Conservation (phyloP, 2,797 vertebrate species). For the Prunella strophiata region DNA sequence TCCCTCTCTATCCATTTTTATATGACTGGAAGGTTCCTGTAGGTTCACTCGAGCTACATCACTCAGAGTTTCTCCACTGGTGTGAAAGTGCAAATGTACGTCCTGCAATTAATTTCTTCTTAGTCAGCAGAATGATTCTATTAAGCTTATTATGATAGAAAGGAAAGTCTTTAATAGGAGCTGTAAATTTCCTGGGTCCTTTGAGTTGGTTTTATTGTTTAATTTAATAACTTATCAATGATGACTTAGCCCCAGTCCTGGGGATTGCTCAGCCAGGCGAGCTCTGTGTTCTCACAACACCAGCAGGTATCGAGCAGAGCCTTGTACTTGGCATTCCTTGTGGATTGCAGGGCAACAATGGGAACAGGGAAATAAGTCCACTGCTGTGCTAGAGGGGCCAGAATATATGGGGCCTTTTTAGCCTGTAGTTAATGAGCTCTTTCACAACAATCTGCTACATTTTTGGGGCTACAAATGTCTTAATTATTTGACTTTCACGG, state of each 20-base stretch:
- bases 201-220: background rate
- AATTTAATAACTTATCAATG: background rate
- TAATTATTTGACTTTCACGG: background rate
- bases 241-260: background rate
- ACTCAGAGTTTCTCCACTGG: background rate
- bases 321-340: background rate
- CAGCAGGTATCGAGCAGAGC: background rate
- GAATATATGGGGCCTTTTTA: background rate
- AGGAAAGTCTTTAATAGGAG: background rate
- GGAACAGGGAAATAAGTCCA: background rate
- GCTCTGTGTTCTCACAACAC: background rate
- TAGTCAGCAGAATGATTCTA: background rate
- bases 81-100: background rate
- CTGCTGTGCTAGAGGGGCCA: background rate
- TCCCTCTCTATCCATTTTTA: background rate
- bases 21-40: background rate
- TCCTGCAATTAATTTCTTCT: background rate
- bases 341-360: background rate
- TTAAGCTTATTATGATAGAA: background rate
- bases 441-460: background rate
- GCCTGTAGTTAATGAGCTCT: background rate
- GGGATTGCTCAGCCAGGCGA: background rate
- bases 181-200: background rate
- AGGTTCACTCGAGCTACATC: background rate
- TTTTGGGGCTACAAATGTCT: background rate